These are phyloP conservation scores for Anas platyrhynchos DNA, from an alignment of 2,113 vertebrate species.

Conservation along the genomic window DNA sequence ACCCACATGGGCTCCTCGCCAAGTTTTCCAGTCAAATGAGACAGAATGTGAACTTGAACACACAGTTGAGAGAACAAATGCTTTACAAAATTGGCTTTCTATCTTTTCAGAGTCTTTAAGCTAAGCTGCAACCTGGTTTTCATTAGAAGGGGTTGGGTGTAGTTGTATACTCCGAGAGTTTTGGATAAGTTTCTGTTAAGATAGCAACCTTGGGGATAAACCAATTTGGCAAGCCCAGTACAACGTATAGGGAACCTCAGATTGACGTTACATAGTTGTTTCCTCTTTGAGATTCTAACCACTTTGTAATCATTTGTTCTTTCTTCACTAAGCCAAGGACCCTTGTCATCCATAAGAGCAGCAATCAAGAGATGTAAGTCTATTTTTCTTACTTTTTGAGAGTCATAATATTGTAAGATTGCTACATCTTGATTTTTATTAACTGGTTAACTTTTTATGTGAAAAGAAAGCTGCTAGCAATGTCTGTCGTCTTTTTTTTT, in stretches of 20 bases:
- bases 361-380: slow-evolving; percentile 94
- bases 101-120: neutral
- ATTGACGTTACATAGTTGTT: neutral
- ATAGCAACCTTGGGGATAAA: neutral
- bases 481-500: neutral
- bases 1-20: neutral
- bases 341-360: slow-evolving; percentile 90
- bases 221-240: neutral
- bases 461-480: neutral
- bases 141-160: slow-evolving; percentile 10
- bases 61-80: neutral
- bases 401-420: slow-evolving; percentile 4
- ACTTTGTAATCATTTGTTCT: slow-evolving; percentile 30
- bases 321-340: slow-evolving; percentile 84
- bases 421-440: neutral
- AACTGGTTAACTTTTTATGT: neutral
- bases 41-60: neutral
- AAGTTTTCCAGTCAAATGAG: neutral
- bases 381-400: slow-evolving; percentile 53
- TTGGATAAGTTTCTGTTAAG: slow-evolving; percentile 23
- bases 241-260: neutral
- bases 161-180: neutral
- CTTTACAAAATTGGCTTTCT: neutral
- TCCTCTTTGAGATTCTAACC: slow-evolving; percentile 5
- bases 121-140: neutral